phyloP scores from a whole-genome alignment of 2,113 vertebrate genomes.

The Phalacrocorax aristotelis region DNA sequence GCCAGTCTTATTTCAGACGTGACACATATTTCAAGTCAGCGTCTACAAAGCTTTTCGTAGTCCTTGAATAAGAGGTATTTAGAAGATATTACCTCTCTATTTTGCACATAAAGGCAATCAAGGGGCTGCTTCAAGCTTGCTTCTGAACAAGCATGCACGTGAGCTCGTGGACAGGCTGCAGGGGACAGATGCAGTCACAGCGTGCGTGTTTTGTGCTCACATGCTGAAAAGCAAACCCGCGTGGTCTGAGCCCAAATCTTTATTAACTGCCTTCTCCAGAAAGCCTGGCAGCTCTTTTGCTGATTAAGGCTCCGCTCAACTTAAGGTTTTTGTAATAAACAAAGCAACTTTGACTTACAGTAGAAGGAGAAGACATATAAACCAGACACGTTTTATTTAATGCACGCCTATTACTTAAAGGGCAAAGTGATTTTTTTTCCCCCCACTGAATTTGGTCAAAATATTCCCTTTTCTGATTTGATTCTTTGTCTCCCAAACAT shows the following conservation, averaged over 20 bases:
- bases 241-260: not conserved
- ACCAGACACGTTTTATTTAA: not conserved
- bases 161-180: not conserved
- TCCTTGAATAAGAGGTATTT: not conserved
- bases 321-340: not conserved
- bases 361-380: not conserved
- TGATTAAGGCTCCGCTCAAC: not conserved
- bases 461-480: not conserved
- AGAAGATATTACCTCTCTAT: rapidly evolving
- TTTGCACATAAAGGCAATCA: not conserved
- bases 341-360: not conserved
- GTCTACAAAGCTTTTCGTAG: not conserved
- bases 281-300: not conserved
- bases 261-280: not conserved
- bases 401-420: not conserved
- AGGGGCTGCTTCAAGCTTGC: not conserved
- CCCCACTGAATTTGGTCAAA: constrained; percentile 57
- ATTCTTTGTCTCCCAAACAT: not conserved
- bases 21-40: not conserved
- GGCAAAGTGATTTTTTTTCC: not conserved
- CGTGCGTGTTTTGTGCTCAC: rapidly evolving
- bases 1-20: not conserved
- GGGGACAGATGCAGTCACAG: not conserved
- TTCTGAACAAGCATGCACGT: rapidly evolving
- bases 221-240: not conserved